Evolutionary conservation across 2,113 vertebrate species (phyloP), one percentile per base, ranked within the genome.

Genomic region (Zapornia atra): DNA sequence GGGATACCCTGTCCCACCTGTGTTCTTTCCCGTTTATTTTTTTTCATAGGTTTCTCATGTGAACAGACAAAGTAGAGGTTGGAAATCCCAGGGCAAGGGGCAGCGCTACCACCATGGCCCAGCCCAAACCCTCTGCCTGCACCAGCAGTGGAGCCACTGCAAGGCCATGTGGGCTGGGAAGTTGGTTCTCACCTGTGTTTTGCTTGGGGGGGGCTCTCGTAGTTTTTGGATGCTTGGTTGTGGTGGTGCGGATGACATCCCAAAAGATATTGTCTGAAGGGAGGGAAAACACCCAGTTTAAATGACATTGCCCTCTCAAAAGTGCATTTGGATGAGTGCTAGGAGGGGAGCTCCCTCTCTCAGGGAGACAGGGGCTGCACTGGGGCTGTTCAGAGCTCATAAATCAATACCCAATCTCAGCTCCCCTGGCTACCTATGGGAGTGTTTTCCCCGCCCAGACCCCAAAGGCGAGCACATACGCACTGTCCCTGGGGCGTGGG

Each of bases 171-270:
- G n/a, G 25, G 54, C 57, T 33, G 40, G 26, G 54, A 34, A 60
- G 53, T 40, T 46, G 9, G 4, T 0, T 2, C 95, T 96, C 81
- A 98, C 98, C 96, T 92, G 96, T 64, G 7, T 94, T 83, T 89
- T 7, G 87, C 53, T 91, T 97, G 40, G 90, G 96, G 15, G 97
- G 96, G 5, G 94, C 59, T 84, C 79, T 97, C 3, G 97, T 98
- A 3, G 90, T 91, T 94, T 76, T 96, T 5, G 98, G 98, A 81
- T 92, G 96, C 91, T 80, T 98, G 63, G 97, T 98, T 1, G 98
- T 97, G 54, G 96, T 98, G 84, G 93, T 98, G 54, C 6, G 92
- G 53, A 96, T 56, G 36, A 69, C 90, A 44, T 97, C 90, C 97
- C 97, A 93, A 79, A 91, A 38, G 70, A 59, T 29, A 2, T 1